phyloP scores from a whole-genome alignment of 2,797 vertebrate species.

The Halcyon chelicuti region DNA sequence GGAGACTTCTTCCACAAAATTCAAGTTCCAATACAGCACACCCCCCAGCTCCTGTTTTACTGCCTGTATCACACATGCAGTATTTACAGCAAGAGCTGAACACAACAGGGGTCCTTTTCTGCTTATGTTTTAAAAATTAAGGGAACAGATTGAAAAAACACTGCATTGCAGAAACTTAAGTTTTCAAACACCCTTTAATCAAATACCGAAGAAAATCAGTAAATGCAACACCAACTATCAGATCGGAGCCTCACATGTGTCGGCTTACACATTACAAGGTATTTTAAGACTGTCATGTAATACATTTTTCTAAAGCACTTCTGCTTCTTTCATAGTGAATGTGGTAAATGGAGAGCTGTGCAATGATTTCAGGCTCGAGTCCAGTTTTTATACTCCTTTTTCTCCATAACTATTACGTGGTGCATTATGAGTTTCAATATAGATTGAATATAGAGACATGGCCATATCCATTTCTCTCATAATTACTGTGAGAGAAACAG shows the following conservation, averaged over 20 bases:
- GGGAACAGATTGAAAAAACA: background rate
- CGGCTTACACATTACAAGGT: background rate
- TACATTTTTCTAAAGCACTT: background rate
- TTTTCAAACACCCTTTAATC: constrained; percentile 14
- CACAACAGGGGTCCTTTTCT: background rate
- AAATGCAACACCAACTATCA: background rate
- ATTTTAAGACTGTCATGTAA: background rate
- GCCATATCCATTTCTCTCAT: constrained; percentile 12
- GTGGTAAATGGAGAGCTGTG: constrained; percentile 6
- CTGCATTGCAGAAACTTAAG: background rate
- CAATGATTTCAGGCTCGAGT: constrained; percentile 24
- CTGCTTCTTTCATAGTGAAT: constrained; percentile 1
- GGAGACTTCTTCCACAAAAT: constrained; percentile 20
- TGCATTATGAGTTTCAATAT: constrained; percentile 38
- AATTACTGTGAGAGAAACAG: constrained; percentile 34
- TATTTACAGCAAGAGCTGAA: background rate
- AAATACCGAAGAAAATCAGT: background rate
- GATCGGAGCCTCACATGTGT: background rate
- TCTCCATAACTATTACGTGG: constrained; percentile 24
- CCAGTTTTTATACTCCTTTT: constrained; percentile 34
- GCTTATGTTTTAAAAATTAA: constrained; percentile 14
- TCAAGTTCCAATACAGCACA: background rate
- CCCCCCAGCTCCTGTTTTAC: background rate
- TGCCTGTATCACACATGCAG: background rate
- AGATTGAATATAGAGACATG: constrained; percentile 16